Percentiles rank a stretch among this genome's conserved stretches.
phyloP scores from a whole-genome alignment of 2,113 vertebrate species.

The Gavialis gangeticus region DNA sequence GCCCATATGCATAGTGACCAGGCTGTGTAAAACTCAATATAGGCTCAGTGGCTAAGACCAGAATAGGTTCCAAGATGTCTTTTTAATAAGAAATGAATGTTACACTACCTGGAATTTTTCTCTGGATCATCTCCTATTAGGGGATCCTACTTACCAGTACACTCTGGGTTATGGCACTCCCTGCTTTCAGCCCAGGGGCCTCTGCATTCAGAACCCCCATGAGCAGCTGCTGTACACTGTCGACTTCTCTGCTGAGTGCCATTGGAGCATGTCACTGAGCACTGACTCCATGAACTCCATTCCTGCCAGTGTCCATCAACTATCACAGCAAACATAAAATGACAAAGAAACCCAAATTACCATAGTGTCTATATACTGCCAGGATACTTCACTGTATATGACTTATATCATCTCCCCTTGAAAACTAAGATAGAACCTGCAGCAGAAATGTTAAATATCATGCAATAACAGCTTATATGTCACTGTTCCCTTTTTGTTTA shows the following conservation, averaged over 20 bases:
- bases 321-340: constrained; percentile 67
- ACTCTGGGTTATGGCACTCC: constrained; percentile 95
- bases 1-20: rapidly evolving
- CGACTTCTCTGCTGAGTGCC: constrained; percentile 97
- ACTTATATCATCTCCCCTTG: not conserved
- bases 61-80: rapidly evolving
- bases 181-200: constrained; percentile 98
- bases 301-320: constrained; percentile 99
- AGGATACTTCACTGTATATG: rapidly evolving
- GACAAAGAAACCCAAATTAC: constrained; percentile 60
- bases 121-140: not conserved
- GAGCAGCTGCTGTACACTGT: constrained; percentile 94
- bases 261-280: constrained; percentile 97
- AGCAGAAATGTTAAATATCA: no score
- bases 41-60: rapidly evolving
- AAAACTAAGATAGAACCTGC: no score
- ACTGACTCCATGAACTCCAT: constrained; percentile 98
- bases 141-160: constrained; percentile 86
- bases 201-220: constrained; percentile 96
- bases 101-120: no score
- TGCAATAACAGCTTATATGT: no score
- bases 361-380: not conserved
- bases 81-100: not conserved
- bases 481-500: no score
- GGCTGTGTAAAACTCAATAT: rapidly evolving